Base-by-base conservation (phyloP, 53 echinoderm and acorn worm genomes). In the Holothuria leucospilota region DNA sequence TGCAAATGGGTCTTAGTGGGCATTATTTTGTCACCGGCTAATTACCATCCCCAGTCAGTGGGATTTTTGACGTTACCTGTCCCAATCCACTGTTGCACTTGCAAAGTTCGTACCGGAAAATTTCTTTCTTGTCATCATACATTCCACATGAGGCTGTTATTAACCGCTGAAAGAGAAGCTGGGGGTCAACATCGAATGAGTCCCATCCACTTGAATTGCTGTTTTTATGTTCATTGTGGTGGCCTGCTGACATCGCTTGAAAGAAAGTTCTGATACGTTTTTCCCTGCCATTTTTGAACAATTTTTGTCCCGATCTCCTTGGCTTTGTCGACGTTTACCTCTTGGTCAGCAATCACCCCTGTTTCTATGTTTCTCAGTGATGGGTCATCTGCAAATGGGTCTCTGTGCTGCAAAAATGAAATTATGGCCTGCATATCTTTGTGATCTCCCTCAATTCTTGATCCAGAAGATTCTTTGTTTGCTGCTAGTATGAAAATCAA, bases 41-140 rank as follows among this genome's bases (percentile, higher is more conserved):
- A 11, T 34, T 42, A 9, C 84, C 84, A 84, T 67, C 84, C 69
- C 69, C 69, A 84, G 1, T 69, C 81, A 28, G 25, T n/a, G 11
- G 61, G 29, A 5, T 4, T 7, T 59, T 52, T 80, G 61, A 4
- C 41, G 9, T 53, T 59, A 23, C 25, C 58, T 30, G 39, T 25
- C 49, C 84, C 84, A 46, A n/a, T 82, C 82, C 82, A 88, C 81
- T 88, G 59, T 39, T 70, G 88, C 26, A 82, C 59, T 49, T 87
- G 67, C 26, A 72, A 25, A 86, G 23, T 39, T 86, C 86, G 51
- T 28, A 86, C 23, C n/a, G 30, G 11, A 86, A 75, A 27, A 75
- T 39, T 20, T 77, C 61, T 27, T 38, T 10, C 62, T 70, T 16
- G 38, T 86, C 26, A 6, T 72, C 75, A 62, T 74, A 39, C 34